Percentiles rank a stretch among this genome's conserved stretches.
phyloP scores from a whole-genome alignment of 2,113 vertebrate genomes.

The Microtus pennsylvanicus region DNA sequence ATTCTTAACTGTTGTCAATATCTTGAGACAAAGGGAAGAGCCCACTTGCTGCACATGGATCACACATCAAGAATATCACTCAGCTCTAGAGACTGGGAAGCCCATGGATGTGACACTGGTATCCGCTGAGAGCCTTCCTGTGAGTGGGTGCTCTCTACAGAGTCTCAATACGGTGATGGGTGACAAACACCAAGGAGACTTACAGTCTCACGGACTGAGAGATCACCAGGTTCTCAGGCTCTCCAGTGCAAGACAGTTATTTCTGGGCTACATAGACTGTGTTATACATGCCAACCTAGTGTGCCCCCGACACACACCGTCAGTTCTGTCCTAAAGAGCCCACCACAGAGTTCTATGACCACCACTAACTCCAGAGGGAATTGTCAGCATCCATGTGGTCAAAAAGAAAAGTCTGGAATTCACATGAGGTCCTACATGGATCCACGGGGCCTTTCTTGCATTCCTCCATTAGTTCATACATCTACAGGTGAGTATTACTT shows the following conservation, averaged over 20 bases:
- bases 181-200: neutral
- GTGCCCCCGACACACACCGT: neutral
- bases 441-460: neutral
- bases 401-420: neutral
- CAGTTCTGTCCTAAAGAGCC: neutral
- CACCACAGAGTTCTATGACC: neutral
- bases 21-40: constrained; percentile 41
- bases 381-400: neutral
- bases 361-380: neutral
- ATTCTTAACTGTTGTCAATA: constrained; percentile 3
- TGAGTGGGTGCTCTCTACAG: neutral
- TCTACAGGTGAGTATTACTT: neutral
- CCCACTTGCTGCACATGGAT: neutral
- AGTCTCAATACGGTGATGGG: neutral
- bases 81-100: neutral
- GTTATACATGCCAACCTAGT: neutral
- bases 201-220: neutral
- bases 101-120: neutral
- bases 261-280: neutral
- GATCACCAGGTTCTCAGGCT: neutral
- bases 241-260: neutral
- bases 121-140: neutral
- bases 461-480: neutral
- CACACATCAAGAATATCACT: neutral
- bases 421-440: neutral